Base-by-base conservation (phyloP, 53 echinoderm and acorn worm species). In the Arbacia lixula region DNA sequence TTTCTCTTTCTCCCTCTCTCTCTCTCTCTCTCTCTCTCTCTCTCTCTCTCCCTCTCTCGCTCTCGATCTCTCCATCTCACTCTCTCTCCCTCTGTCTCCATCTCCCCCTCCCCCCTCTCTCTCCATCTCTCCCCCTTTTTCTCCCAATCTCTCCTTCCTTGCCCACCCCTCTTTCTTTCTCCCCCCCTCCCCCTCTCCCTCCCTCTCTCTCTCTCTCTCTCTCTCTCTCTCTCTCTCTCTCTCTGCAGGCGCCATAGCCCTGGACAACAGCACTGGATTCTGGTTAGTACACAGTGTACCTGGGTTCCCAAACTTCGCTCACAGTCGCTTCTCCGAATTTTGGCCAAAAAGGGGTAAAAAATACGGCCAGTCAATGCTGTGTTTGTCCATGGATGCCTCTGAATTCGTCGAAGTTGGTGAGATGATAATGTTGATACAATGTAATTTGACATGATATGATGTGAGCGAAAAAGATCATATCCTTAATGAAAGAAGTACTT, bases 271-370 rank as follows among this genome's bases (percentile, higher is more conserved):
- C 36, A 82, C 89, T 28, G 97, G 93, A 9, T 97, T 93, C 61
- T 93, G 97, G 93, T 55, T 93, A 33, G 80, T 97, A 38, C 97
- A 97, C 85, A 97, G 97, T 55, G 88, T 90, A 3, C 97, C 97
- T 29, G 87, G 66, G 38, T 97, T 97, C 58, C 94, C 93, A 16
- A 86, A 84, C 25, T 83, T 68, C 17, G 46, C 88, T 5, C 84
- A 89, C 11, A 62, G 32, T n/a, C 37, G 55, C 31, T 94, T n/a
- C n/a, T n/a, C n/a, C n/a, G n/a, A 97, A 68, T 5, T 36, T 10
- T 97, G 97, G 97, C 97, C 97, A 37, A 2, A 60, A 9, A 89
- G 53, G 86, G 97, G 88, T 5, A 25, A 31, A 19, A 12, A 1
- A 2, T 68, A 86, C 83, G 96, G 96, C 51, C 96, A 93, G 66